These are phyloP conservation scores for Mya arenaria DNA, from an alignment of 1,140 invertebrate genomes.

Conservation along the genomic window DNA sequence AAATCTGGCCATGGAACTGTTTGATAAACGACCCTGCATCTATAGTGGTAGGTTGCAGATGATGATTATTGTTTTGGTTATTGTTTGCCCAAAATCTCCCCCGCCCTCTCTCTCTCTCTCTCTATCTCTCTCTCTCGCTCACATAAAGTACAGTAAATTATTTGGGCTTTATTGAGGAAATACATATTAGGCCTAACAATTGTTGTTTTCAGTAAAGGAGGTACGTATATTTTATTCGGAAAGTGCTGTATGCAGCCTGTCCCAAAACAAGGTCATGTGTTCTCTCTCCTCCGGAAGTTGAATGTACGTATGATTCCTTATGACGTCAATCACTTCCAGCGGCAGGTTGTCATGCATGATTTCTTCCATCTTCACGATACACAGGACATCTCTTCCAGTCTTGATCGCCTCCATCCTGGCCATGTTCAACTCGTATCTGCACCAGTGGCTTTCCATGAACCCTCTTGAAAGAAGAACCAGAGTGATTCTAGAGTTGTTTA, in stretches of 20 bases:
- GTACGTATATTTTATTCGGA: no score
- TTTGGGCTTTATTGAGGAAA: no score
- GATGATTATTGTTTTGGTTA: no score
- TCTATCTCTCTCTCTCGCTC: no score
- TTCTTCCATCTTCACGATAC: constrained; percentile 61
- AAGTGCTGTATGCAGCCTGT: constrained; percentile 25
- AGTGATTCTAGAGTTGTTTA: constrained; percentile 84
- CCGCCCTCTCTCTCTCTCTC: no score
- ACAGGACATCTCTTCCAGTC: constrained; percentile 58
- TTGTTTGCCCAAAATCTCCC: no score
- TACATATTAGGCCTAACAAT: no score
- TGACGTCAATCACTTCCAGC: constrained; percentile 42
- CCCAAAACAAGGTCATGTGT: constrained; percentile 38
- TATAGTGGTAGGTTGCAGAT: no score
- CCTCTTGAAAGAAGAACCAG: constrained; percentile 85
- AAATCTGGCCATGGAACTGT: no score
- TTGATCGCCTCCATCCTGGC: constrained; percentile 58
- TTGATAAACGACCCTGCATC: no score
- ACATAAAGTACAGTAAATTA: no score
- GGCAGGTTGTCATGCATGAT: constrained; percentile 39
- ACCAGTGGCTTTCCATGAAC: constrained; percentile 86
- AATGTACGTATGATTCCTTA: constrained; percentile 56
- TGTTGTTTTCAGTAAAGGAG: no score
- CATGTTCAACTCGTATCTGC: constrained; percentile 85
- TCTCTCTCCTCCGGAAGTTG: constrained; percentile 29